Base-by-base conservation (phyloP, 2,888 invertebrate species). In the Stegophylla sp. region DNA sequence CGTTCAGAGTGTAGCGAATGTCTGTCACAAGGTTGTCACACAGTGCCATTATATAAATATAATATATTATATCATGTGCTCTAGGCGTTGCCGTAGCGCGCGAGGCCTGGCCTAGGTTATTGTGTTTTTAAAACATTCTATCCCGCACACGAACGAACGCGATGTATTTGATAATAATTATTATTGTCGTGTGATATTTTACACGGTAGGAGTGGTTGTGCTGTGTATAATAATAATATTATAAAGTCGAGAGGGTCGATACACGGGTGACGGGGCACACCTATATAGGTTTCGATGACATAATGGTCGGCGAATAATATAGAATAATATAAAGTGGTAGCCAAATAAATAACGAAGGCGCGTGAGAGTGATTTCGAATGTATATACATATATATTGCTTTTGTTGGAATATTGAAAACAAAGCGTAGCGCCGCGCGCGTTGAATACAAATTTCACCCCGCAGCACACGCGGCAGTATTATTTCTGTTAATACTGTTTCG, bases 11-110 rank as follows among this genome's bases (percentile, higher is more conserved):
- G n/a, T 34, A 34, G 23, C n/a, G n/a, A 75, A 75, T 23, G 51
- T 34, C 34, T 34, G n/a, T 75, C 34, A 75, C 74, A 75, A 75
- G 74, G 74, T 75, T 75, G 74, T 75, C 74, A 64, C 63, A 74
- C 17, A 2, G 61, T 63, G 43, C 12, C 17, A 51, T 51, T 59
- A 64, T 51, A 48, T 51, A 61, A n/a, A n/a, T n/a, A n/a, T n/a
- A n/a, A n/a, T 15, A 23, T 56, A 23, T 56, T 23, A 56, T 56
- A 20, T 9, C 26, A 41, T n/a, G n/a, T 48, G 63, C 63, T 63
- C 17, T 34, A 75, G 74, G 74, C 74, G 74, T 74, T 74, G 48
- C 75, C 53, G 23, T 56, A n/a, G n/a, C n/a, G n/a, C n/a, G 53
- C 26, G 64, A 66, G 43, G 43, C 28, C 56, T 69, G 45, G 45